Conservation (phyloP, 2,797 vertebrate species). For the Pantherophis vulpinus region DNA sequence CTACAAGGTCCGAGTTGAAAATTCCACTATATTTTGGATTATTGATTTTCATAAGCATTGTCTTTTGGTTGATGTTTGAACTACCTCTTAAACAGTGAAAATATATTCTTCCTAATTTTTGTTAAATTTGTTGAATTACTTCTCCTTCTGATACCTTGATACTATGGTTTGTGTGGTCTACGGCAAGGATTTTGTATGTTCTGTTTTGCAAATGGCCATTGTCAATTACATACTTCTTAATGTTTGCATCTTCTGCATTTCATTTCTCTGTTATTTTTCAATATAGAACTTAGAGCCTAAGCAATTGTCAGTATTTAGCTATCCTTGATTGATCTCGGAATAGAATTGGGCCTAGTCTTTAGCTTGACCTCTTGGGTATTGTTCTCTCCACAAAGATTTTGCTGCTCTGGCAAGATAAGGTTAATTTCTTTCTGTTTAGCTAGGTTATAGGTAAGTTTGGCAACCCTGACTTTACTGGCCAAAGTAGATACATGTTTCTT, state of each 20-base stretch:
- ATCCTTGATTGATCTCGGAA: not conserved
- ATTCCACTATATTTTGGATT: not conserved
- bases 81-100: not conserved
- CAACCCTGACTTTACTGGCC: too few species aligned
- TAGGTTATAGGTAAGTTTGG: not conserved
- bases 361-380: not conserved
- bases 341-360: not conserved
- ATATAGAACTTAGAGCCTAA: not conserved
- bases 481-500: too few species aligned
- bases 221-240: not conserved
- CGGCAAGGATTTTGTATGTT: not conserved
- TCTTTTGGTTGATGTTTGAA: not conserved
- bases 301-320: not conserved
- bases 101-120: not conserved
- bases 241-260: not conserved
- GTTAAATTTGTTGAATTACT: not conserved
- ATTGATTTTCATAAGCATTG: not conserved
- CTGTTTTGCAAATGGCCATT: not conserved
- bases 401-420: not conserved
- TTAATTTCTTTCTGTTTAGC: too few species aligned
- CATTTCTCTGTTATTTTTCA: not conserved
- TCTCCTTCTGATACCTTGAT: not conserved
- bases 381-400: not conserved
- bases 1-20: not conserved
- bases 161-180: not conserved